Percentiles rank a stretch among this genome's conserved stretches.
Conservation (phyloP, 2,888 invertebrate species). For the Campoplex capitator region DNA sequence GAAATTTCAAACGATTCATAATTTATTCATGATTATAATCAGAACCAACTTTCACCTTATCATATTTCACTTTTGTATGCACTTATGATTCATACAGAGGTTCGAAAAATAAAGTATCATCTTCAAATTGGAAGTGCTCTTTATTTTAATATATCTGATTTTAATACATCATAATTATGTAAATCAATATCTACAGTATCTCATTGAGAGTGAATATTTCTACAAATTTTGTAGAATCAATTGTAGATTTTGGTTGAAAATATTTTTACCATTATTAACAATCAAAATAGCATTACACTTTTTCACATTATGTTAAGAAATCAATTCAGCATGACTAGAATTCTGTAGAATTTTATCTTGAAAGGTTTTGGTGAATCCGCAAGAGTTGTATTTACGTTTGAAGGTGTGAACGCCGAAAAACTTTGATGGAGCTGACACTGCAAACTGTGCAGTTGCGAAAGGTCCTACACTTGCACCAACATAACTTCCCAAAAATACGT, state of each 20-base stretch:
- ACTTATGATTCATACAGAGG: background rate
- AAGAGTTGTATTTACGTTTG: background rate
- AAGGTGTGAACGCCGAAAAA: slow-evolving; percentile 41
- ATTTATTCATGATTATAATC: background rate
- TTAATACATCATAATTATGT: background rate
- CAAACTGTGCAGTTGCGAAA: slow-evolving; percentile 47
- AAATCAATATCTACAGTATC: background rate
- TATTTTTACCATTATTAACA: background rate
- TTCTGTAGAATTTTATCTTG: background rate
- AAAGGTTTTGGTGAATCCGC: background rate
- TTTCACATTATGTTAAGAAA: background rate
- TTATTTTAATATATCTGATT: background rate
- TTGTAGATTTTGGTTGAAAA: background rate
- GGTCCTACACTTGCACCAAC: background rate
- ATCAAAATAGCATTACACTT: background rate
- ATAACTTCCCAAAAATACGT: slow-evolving; percentile 25
- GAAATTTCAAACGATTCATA: background rate
- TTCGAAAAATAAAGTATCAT: background rate
- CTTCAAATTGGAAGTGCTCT: background rate
- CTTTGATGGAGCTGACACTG: slow-evolving; percentile 61
- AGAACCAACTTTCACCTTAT: background rate
- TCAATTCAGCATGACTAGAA: background rate
- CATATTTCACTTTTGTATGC: background rate
- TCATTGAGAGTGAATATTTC: background rate
- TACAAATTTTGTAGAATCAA: background rate